Percentiles rank a stretch among this genome's conserved stretches.
phyloP scores from a whole-genome alignment of 1,140 invertebrate species.

The Arctopsyche grandis region DNA sequence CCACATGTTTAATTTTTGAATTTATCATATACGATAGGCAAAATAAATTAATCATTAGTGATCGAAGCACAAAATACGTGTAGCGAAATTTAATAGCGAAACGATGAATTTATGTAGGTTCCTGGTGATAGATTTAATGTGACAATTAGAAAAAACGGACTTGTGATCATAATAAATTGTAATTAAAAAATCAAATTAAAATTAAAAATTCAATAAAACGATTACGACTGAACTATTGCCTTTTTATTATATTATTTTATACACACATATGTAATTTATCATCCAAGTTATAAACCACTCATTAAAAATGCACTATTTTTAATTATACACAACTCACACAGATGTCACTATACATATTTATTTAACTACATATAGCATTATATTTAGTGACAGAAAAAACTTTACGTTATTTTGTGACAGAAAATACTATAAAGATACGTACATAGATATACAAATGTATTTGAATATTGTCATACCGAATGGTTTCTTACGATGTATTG shows the following conservation, averaged over 20 bases:
- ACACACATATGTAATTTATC: too few relatives aligned
- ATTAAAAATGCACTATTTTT: background rate
- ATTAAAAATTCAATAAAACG: slow-evolving; percentile 2
- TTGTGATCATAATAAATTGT: background rate
- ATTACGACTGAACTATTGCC: background rate
- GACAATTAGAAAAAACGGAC: background rate
- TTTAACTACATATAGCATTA: too few relatives aligned
- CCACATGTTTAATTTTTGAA: background rate
- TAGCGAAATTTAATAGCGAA: slow-evolving; percentile 11
- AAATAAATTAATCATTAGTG: background rate
- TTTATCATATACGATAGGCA: slow-evolving; percentile 28
- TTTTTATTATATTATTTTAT: background rate
- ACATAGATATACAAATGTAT: too few relatives aligned
- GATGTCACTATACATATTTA: background rate
- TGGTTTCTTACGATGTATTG: too few relatives aligned
- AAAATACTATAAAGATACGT: too few relatives aligned
- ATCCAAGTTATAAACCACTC: background rate
- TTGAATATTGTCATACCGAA: too few relatives aligned
- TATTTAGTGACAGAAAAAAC: too few relatives aligned
- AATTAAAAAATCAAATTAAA: background rate
- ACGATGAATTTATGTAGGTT: background rate
- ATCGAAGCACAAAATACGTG: slow-evolving; percentile 28
- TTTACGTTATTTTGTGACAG: too few relatives aligned
- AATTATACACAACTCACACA: background rate
- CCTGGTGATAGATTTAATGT: slow-evolving; percentile 7